Evolutionary conservation across 2,113 vertebrate species (phyloP).

Genomic region (Polyodon spathula): DNA sequence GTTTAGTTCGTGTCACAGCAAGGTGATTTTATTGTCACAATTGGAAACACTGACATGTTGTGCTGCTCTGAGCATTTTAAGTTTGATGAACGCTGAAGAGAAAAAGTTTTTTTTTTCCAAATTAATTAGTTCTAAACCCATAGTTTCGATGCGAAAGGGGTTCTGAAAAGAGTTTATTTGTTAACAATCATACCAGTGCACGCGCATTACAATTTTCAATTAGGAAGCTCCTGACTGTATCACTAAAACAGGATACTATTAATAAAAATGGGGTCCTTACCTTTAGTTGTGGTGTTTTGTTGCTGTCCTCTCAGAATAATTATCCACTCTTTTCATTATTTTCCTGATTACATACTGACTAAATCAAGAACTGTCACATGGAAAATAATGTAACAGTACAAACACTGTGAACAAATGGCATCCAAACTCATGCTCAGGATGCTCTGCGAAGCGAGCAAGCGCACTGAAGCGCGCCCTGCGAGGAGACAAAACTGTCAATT

Average conservation of each 20-base stretch:
- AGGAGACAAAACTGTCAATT: too few relatives aligned
- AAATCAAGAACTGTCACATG: constrained; percentile 15
- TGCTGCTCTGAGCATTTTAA: too few relatives aligned
- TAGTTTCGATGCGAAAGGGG: too few relatives aligned
- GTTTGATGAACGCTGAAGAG: too few relatives aligned
- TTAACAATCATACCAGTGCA: too few relatives aligned
- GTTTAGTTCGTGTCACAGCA: too few relatives aligned
- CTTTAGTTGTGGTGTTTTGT: constrained; percentile 11
- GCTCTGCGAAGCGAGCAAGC: not conserved
- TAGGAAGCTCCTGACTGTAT: not conserved
- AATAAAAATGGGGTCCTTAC: not conserved
- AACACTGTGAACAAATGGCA: constrained; percentile 4
- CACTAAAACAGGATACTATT: not conserved
- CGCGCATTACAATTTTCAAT: not conserved
- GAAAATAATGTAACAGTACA: not conserved
- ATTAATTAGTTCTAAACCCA: too few relatives aligned
- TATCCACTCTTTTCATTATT: constrained; percentile 17
- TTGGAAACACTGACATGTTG: too few relatives aligned
- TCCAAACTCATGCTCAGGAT: not conserved
- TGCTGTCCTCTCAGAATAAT: constrained; percentile 8
- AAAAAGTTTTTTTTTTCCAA: too few relatives aligned
- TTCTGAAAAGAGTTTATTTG: too few relatives aligned
- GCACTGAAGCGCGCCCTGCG: not conserved
- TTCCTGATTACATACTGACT: constrained; percentile 1
- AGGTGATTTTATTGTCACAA: too few relatives aligned